These are phyloP conservation scores for Vidua macroura DNA, from an alignment of 2,113 vertebrate genomes.

Conservation along the genomic window DNA sequence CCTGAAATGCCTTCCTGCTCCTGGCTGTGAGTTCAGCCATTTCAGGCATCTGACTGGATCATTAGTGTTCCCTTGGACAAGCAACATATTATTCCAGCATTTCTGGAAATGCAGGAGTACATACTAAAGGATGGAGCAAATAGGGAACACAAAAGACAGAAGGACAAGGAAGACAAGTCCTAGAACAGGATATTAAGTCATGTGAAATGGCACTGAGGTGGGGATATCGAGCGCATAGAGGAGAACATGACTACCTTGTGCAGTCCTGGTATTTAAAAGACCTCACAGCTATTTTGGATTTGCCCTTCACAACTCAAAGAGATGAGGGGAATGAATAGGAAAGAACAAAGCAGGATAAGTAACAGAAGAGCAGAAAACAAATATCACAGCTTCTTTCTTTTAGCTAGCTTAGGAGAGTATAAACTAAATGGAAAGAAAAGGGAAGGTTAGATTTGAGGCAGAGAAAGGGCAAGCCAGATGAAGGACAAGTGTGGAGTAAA, in stretches of 20 bases:
- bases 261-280: neutral
- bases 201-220: neutral
- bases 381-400: neutral
- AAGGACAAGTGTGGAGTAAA: neutral
- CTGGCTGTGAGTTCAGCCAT: neutral
- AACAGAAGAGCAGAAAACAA: neutral
- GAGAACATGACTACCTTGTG: neutral
- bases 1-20: neutral
- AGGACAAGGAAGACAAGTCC: neutral
- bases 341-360: neutral
- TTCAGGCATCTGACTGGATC: neutral
- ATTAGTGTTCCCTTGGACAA: neutral
- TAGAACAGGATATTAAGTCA: neutral
- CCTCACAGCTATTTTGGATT: neutral
- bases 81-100: neutral
- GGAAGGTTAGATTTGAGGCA: neutral
- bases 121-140: neutral
- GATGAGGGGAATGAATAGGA: neutral
- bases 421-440: neutral
- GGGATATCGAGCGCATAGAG: neutral
- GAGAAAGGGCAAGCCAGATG: constrained; percentile 13
- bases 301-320: neutral
- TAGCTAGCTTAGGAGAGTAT: neutral
- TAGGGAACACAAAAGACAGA: neutral
- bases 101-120: neutral